These are phyloP conservation scores for Emydura subglobosa DNA, from an alignment of 2,113 vertebrate species.

Conservation along the genomic window DNA sequence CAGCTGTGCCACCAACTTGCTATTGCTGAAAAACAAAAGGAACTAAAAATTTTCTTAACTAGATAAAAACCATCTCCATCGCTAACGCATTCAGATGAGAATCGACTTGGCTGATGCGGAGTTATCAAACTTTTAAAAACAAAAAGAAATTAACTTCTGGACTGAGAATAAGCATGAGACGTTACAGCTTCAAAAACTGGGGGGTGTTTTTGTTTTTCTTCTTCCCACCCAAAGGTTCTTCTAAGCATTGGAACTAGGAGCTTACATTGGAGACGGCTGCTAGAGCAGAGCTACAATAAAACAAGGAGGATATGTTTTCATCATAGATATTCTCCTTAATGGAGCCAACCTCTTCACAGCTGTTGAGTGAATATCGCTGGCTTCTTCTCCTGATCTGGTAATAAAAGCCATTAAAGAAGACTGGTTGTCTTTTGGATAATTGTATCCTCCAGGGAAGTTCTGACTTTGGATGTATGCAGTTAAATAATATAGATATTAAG, in stretches of 20 bases:
- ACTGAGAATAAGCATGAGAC: neutral
- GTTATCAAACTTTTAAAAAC: neutral
- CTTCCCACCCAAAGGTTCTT: neutral
- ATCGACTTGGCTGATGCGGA: neutral
- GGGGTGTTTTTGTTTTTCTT: neutral
- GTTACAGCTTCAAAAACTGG: neutral
- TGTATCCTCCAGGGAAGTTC: conserved; percentile 30
- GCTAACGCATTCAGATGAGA: neutral
- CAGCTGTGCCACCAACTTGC: neutral
- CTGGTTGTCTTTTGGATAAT: conserved; percentile 15
- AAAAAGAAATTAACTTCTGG: neutral
- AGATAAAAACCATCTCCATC: neutral
- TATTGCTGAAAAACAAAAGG: neutral
- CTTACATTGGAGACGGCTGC: neutral
- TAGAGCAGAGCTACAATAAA: neutral
- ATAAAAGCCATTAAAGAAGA: conserved; percentile 4
- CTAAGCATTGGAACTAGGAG: neutral
- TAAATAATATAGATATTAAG: conserved; percentile 58
- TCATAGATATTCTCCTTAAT: neutral
- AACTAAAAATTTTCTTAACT: neutral
- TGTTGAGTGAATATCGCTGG: neutral
- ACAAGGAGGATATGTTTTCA: neutral
- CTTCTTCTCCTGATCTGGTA: neutral
- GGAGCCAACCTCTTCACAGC: neutral
- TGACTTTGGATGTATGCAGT: conserved; percentile 51